phyloP scores from a whole-genome alignment of 2,797 vertebrate genomes.

The Crocodylus rhombifer region DNA sequence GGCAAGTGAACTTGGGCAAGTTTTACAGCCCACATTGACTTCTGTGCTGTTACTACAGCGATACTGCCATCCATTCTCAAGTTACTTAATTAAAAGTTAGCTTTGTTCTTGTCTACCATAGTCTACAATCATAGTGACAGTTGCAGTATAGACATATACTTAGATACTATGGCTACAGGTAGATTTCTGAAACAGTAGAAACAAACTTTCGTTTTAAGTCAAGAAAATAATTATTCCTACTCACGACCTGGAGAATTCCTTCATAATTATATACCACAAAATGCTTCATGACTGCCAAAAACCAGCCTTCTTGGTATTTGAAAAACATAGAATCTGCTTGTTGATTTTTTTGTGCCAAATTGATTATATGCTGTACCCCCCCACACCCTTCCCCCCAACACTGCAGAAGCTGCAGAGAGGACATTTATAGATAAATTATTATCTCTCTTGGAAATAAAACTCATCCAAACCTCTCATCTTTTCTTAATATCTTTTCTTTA shows the following conservation, averaged over 20 bases:
- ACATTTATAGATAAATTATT: too few relatives aligned
- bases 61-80: background rate
- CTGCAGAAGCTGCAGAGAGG: background rate
- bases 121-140: background rate
- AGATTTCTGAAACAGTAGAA: background rate
- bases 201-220: background rate
- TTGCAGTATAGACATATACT: background rate
- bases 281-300: background rate
- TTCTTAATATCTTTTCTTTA: conserved; percentile 25
- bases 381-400: background rate
- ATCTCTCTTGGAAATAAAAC: too few relatives aligned
- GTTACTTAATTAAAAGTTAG: background rate
- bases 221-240: background rate
- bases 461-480: background rate
- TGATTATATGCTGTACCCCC: background rate
- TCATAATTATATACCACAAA: background rate
- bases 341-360: background rate
- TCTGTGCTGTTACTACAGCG: background rate
- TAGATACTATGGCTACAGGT: background rate
- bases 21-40: background rate
- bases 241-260: background rate
- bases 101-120: background rate
- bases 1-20: background rate
- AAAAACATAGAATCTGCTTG: background rate
- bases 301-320: background rate